These are phyloP conservation scores for Prorops nasuta DNA, from an alignment of 1,140 invertebrate species.

Conservation along the genomic window DNA sequence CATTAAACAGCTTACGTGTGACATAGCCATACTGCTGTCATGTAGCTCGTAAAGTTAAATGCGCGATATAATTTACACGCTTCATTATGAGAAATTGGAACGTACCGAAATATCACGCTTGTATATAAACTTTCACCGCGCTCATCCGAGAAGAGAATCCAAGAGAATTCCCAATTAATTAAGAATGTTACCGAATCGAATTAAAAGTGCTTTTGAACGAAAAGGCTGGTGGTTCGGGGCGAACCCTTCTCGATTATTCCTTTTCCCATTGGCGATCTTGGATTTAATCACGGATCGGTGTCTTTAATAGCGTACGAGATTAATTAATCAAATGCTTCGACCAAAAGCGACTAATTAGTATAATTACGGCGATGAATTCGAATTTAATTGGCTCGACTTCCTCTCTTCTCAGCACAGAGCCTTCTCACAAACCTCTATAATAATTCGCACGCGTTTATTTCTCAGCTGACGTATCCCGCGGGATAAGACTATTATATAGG, in stretches of 20 bases:
- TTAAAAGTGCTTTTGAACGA: no score
- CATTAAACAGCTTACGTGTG: no score
- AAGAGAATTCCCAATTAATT: no score
- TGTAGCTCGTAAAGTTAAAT: no score
- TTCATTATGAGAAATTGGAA: no score
- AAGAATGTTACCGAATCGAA: no score
- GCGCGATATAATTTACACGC: no score
- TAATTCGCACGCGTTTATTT: neutral
- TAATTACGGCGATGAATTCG: conserved; percentile 25
- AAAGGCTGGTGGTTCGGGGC: neutral
- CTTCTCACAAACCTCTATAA: neutral
- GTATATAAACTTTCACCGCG: no score
- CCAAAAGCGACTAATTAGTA: conserved; percentile 26
- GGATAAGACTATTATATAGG: no score
- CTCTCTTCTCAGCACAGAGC: neutral
- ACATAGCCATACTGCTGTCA: no score
- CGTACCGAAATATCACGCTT: no score
- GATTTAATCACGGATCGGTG: conserved; percentile 4
- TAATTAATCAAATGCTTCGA: conserved; percentile 12
- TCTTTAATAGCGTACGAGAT: neutral
- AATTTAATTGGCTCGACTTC: conserved; percentile 27
- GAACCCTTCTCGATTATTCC: neutral
- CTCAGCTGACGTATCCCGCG: neutral
- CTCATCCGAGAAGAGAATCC: no score
- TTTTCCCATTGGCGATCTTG: neutral